phyloP scores from a whole-genome alignment of 2,113 vertebrate species.

The Scolopax mira region DNA sequence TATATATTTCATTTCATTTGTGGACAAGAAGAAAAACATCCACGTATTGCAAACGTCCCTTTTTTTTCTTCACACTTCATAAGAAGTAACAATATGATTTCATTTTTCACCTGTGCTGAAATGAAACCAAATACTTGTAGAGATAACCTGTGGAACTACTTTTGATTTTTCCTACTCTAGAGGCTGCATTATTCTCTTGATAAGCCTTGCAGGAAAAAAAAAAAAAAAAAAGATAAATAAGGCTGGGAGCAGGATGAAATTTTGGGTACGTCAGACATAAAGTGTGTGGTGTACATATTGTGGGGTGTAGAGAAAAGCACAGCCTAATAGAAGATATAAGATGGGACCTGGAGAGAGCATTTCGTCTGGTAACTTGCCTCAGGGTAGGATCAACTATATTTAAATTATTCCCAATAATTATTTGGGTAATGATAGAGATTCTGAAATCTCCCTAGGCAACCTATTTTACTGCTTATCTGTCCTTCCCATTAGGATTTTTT shows the following conservation, averaged over 20 bases:
- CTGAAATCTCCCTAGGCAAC: slow-evolving; percentile 35
- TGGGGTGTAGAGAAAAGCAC: not conserved
- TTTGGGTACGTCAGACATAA: not conserved
- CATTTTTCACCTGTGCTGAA: not conserved
- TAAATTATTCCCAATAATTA: slow-evolving; percentile 54
- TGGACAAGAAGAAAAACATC: not conserved
- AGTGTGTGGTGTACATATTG: not conserved
- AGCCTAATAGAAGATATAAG: not conserved
- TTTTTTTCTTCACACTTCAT: not conserved
- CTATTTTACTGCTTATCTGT: slow-evolving; percentile 31
- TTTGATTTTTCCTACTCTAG: not conserved
- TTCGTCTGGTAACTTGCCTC: not conserved
- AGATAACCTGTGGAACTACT: not conserved
- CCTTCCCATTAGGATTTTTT: not conserved
- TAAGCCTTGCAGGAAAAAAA: not conserved
- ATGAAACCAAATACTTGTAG: not conserved
- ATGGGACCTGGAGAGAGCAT: not conserved
- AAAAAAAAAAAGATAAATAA: not conserved
- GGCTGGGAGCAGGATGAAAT: not conserved
- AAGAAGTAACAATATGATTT: not conserved
- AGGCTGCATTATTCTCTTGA: not conserved
- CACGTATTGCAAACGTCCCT: not conserved
- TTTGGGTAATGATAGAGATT: slow-evolving; percentile 34
- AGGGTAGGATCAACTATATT: slow-evolving; percentile 6
- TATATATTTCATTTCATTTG: not conserved